phyloP scores from a whole-genome alignment of 2,113 vertebrate species.

The Ammospiza caudacuta region DNA sequence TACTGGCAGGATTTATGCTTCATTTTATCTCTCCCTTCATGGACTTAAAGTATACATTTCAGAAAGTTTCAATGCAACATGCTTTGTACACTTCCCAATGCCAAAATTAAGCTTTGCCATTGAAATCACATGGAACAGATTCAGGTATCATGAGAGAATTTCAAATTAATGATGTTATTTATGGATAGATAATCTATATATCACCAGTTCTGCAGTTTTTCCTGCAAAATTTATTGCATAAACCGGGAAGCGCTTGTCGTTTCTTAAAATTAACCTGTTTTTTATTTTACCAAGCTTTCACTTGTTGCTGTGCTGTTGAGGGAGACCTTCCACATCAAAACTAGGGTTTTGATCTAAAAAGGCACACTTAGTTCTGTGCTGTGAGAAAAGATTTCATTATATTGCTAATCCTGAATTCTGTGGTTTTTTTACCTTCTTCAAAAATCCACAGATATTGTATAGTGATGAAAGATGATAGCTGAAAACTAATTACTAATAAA shows the following conservation, averaged over 20 bases:
- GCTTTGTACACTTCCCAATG: not conserved
- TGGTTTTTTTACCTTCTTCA: not conserved
- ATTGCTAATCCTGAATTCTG: not conserved
- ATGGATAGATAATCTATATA: not conserved
- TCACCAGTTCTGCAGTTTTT: not conserved
- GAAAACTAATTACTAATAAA: not conserved
- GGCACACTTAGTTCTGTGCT: not conserved
- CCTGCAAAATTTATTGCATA: not conserved
- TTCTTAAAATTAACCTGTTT: not conserved
- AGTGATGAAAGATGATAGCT: not conserved
- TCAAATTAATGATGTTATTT: not conserved
- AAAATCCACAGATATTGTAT: not conserved
- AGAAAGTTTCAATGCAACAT: not conserved
- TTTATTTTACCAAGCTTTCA: not conserved
- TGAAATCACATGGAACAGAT: not conserved
- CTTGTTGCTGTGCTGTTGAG: not conserved
- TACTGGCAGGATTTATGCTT: not conserved
- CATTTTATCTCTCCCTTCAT: accelerated
- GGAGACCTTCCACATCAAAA: not conserved
- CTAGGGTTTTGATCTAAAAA: not conserved
- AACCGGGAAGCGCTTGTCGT: not conserved
- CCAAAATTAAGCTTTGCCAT: not conserved
- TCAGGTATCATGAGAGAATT: not conserved
- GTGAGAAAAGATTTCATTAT: not conserved
- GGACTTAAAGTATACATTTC: not conserved